Evolutionary conservation across 1,140 invertebrate genomes (phyloP).

Genomic region (Hycleus phaleratus): DNA sequence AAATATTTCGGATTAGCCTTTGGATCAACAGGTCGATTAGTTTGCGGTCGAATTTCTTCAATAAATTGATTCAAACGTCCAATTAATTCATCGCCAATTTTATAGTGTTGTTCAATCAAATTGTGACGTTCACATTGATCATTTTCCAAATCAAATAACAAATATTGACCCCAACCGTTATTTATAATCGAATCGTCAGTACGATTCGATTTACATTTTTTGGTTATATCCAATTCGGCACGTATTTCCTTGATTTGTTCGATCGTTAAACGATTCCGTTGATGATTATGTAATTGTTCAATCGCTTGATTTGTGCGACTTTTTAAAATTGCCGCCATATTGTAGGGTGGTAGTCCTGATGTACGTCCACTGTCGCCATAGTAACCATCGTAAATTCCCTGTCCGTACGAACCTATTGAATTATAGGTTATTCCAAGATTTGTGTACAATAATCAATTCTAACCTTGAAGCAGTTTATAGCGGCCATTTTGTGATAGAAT

Average conservation of each 20-base stretch:
- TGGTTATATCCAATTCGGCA: conserved; percentile 13
- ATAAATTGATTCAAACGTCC: conserved; percentile 32
- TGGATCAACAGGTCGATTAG: conserved; percentile 32
- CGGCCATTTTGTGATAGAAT: conserved; percentile 72
- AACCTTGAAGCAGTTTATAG: conserved; percentile 52
- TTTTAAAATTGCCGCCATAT: conserved; percentile 42
- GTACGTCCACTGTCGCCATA: conserved; percentile 65
- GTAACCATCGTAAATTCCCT: conserved; percentile 43
- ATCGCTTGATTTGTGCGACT: conserved; percentile 47
- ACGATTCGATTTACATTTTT: neutral
- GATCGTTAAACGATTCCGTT: conserved; percentile 9
- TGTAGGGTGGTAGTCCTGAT: conserved; percentile 42
- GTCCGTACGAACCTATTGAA: neutral
- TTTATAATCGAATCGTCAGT: neutral
- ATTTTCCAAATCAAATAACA: conserved; percentile 66
- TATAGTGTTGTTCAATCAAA: conserved; percentile 46
- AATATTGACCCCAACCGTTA: conserved; percentile 35
- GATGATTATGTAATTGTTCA: conserved; percentile 32
- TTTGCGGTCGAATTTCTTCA: conserved; percentile 32
- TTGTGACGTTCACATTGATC: conserved; percentile 84
- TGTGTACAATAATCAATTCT: neutral
- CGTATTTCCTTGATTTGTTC: neutral
- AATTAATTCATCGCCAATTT: conserved; percentile 33
- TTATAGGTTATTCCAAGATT: neutral
- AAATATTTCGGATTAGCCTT: conserved; percentile 36